A percentile compares a stretch with the other conserved stretches of the same genome.
Conservation (phyloP, 2,888 invertebrate species). For the Theretra japonica region DNA sequence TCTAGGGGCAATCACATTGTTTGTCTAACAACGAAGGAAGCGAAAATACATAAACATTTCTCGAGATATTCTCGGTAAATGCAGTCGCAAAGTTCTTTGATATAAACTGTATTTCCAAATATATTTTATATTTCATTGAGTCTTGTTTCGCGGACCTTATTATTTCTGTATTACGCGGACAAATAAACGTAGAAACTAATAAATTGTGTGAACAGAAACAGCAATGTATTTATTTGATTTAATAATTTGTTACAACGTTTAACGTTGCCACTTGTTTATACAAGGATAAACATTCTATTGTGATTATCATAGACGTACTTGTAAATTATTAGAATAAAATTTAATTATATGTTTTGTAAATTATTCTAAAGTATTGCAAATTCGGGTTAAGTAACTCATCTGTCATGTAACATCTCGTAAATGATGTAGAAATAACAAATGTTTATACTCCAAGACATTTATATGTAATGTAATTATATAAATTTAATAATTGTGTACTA, state of each 20-base stretch:
- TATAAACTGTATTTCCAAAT: slow-evolving; percentile 8
- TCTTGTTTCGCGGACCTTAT: neutral
- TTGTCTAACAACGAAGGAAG: neutral
- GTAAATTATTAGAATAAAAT: slow-evolving; percentile 51
- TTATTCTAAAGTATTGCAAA: slow-evolving; percentile 45
- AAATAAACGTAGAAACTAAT: neutral
- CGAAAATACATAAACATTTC: neutral
- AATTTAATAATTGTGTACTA: slow-evolving; percentile 14
- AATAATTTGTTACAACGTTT: slow-evolving; percentile 47
- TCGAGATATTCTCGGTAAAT: neutral
- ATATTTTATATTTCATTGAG: neutral
- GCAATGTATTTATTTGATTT: slow-evolving; percentile 25
- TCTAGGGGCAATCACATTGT: neutral
- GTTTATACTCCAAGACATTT: slow-evolving; percentile 20
- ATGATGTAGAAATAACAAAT: slow-evolving; percentile 36
- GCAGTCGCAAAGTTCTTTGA: neutral
- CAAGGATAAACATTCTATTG: slow-evolving; percentile 57
- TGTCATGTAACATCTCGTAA: slow-evolving; percentile 17
- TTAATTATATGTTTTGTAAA: slow-evolving; percentile 56
- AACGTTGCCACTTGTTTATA: slow-evolving; percentile 53
- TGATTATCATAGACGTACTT: slow-evolving; percentile 60
- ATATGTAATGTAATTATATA: slow-evolving; percentile 37
- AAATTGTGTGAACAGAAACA: slow-evolving; percentile 13
- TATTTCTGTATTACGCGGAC: neutral
- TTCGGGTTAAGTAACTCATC: neutral